phyloP scores from a whole-genome alignment of 2,888 invertebrate genomes.

The Pasiphila rectangulata region DNA sequence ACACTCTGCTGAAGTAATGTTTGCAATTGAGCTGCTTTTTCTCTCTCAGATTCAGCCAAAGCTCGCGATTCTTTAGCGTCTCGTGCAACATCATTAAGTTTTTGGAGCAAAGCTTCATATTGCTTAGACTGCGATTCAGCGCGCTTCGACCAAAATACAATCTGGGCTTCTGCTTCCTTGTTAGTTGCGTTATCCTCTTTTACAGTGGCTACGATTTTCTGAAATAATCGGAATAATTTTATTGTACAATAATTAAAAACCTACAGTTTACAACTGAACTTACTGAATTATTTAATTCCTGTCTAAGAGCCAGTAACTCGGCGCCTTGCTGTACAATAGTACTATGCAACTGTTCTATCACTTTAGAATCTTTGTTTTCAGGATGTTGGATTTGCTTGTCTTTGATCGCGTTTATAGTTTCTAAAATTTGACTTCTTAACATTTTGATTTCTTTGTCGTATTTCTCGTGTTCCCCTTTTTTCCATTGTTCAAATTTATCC shows the following conservation, averaged over 20 bases:
- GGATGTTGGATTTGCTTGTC: conserved; percentile 43
- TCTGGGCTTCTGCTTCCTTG: conserved; percentile 59
- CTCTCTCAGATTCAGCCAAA: conserved; percentile 55
- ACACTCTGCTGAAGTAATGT: conserved; percentile 49
- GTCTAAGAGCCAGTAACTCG: conserved; percentile 72
- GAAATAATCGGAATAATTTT: conserved; percentile 23
- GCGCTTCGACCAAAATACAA: conserved; percentile 57
- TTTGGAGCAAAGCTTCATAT: conserved; percentile 61
- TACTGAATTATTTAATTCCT: conserved; percentile 69
- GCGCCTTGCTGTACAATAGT: conserved; percentile 75
- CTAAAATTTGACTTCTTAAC: conserved; percentile 62
- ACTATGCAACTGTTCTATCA: conserved; percentile 62
- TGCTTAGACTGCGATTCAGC: conserved; percentile 64
- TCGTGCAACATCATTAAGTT: conserved; percentile 58
- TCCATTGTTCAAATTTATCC: conserved; percentile 75
- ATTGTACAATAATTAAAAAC: background rate
- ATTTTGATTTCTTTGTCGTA: conserved; percentile 76
- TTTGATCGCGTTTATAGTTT: conserved; percentile 60
- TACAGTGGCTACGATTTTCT: conserved; percentile 50
- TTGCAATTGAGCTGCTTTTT: conserved; percentile 55
- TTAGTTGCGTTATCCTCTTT: conserved; percentile 49
- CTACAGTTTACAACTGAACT: conserved; percentile 28
- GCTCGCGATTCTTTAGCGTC: conserved; percentile 60
- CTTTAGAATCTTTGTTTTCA: conserved; percentile 46
- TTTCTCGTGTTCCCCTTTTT: conserved; percentile 75